Base-by-base conservation (phyloP, 2,113 vertebrate genomes). In the Sciurus niger region DNA sequence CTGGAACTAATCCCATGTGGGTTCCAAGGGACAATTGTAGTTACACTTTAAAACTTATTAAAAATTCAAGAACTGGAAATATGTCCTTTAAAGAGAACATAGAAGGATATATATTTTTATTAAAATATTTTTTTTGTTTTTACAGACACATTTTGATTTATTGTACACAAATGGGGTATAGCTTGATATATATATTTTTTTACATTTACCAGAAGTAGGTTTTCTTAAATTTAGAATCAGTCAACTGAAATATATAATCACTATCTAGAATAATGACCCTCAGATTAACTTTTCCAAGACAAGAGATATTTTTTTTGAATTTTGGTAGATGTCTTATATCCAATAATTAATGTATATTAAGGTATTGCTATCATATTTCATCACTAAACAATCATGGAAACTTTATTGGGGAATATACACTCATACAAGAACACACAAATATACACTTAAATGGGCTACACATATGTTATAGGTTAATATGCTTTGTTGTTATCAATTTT, bases 191-290 rank as follows among this genome's bases (percentile, higher is more conserved):
- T 2, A 74, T 12, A 63, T 10, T 72, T 34, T 87, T 65, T 4
- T 40, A n/a, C 8, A 91, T 17, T 20, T 72, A 22, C 78, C 11
- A 72, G 8, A 4, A 87, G 32, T 72, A 5, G 46, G 40, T 78
- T 86, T 85, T 83, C 53, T 93, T 82, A 92, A 79, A 34, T 43
- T 77, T 25, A 34, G 30, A 97, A 40, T 32, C 46, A 89, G 34
- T 25, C 46, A 84, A 40, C 11, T 48, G 12, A 60, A 60, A 83
- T 48, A 72, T 58, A 1, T 25, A 73, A 70, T 76, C 32, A 80
- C 25, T 65, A 8, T 96, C 43, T 85, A 63, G 78, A 83, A 70
- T 13, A 89, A 70, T 96, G 28, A 92, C 40, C 68, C n/a, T 89
- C 14, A 92, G 17, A 68, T 79, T 11, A 76, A 37, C 13, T 87